phyloP scores from a whole-genome alignment of 2,888 invertebrate genomes.

The Ochropleura plecta region DNA sequence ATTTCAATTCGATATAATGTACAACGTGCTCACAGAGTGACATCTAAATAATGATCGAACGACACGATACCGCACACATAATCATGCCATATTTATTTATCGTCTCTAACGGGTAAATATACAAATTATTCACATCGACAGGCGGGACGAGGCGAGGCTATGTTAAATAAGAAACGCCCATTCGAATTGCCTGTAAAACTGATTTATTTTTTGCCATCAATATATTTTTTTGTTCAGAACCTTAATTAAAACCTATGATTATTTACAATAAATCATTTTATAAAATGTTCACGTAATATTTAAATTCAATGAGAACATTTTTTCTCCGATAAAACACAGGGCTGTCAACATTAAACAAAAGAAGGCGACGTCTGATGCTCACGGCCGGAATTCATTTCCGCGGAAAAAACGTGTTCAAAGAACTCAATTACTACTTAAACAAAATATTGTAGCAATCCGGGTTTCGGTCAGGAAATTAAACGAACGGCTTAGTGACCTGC shows the following conservation, averaged over 20 bases:
- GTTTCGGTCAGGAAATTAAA: constrained; percentile 89
- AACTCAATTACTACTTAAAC: constrained; percentile 89
- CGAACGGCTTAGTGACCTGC: constrained; percentile 83
- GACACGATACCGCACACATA: constrained; percentile 56
- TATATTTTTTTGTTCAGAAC: constrained; percentile 37
- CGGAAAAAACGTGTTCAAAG: constrained; percentile 85
- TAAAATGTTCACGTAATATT: constrained; percentile 55
- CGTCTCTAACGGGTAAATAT: constrained; percentile 44
- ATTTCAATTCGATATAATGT: constrained; percentile 75
- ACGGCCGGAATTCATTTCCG: constrained; percentile 85
- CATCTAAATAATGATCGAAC: constrained; percentile 65
- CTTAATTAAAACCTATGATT: constrained; percentile 61
- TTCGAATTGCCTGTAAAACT: constrained; percentile 46
- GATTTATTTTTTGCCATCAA: constrained; percentile 54
- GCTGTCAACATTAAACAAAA: constrained; percentile 72
- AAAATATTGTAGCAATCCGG: constrained; percentile 86
- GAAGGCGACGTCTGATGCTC: constrained; percentile 71
- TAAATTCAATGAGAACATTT: constrained; percentile 64
- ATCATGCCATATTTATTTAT: constrained; percentile 53
- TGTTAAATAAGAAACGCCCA: constrained; percentile 54
- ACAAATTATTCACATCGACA: constrained; percentile 52
- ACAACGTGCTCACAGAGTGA: constrained; percentile 60
- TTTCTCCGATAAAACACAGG: constrained; percentile 54
- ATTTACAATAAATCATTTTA: constrained; percentile 48
- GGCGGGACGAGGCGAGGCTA: constrained; percentile 37